These are phyloP conservation scores for Frankliniella fusca DNA, from an alignment of 2,888 invertebrate species.

Conservation along the genomic window DNA sequence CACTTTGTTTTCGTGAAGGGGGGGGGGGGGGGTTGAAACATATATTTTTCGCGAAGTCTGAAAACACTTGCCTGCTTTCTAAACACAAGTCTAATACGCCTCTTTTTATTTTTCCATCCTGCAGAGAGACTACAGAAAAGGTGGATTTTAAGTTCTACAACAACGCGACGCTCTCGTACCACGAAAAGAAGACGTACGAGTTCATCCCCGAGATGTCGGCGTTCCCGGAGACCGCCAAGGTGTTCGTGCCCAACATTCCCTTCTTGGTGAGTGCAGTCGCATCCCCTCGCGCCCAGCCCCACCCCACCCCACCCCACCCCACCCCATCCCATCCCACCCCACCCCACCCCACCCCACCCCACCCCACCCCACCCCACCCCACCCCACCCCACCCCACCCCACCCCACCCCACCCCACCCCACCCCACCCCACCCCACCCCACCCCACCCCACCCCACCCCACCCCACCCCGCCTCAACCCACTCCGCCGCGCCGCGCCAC, in stretches of 20 bases:
- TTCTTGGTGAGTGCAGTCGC: slow-evolving; percentile 55
- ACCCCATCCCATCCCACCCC: too few species aligned
- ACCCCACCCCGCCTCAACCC: background rate
- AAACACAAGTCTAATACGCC: too few species aligned
- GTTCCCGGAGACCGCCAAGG: slow-evolving; percentile 55
- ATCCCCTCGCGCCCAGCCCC: background rate
- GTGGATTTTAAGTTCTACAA: slow-evolving; percentile 56
- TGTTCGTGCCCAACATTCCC: slow-evolving; percentile 71
- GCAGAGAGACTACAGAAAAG: slow-evolving; percentile 56
- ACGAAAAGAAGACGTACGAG: slow-evolving; percentile 62
- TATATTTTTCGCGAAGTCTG: too few species aligned
- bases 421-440: background rate
- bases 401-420: background rate
- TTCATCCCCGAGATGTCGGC: slow-evolving; percentile 60
- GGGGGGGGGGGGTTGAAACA: too few species aligned
- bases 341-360: too few species aligned
- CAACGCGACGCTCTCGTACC: slow-evolving; percentile 57
- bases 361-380: too few species aligned
- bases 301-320: too few species aligned
- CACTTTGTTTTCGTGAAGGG: too few species aligned
- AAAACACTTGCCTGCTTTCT: too few species aligned
- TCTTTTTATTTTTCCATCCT: slow-evolving; percentile 37
- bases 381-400: too few species aligned
- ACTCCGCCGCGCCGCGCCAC: background rate
- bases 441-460: background rate